Evolutionary conservation across 2,797 vertebrate species (phyloP), one percentile per base, ranked within the genome.

Genomic region (Lithobates pipiens): DNA sequence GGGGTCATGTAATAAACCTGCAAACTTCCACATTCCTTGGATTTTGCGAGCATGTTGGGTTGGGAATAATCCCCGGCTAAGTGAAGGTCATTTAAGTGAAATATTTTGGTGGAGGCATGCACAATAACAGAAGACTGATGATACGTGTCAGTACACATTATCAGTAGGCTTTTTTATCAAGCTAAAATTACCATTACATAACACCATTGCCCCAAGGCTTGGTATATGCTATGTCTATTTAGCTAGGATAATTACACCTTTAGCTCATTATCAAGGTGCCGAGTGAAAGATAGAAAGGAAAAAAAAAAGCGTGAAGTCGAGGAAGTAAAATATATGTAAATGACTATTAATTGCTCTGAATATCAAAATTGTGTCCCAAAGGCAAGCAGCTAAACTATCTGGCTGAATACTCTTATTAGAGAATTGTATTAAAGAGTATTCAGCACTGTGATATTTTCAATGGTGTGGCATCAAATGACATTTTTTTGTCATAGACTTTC

Each of bases 81-180:
- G 67, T 75, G 21, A 27, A 44, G 76, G 46, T 46, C 46, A 72
- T 78, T 79, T 73, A 73, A 23, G 13, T 44, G 39, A 63, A 72
- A 39, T 9, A 2, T 46, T 72, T 44, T 46, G 29, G 57, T 50
- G 70, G 21, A 18, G 50, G 57, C 7, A n/a, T 65, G 39, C 61
- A 76, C 42, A 67, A 65, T 63, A 80, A 80, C 39, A 23, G 36
- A 44, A 50, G 42, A 21, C 7, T 18, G 65, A 61, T 80, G 84
- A 85, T 61, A 85, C 54, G 65, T 80, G 77, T 85, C 84, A 80
- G 57, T 80, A 54, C 63, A 46, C 27, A 85, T 80, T 80, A 85
- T 85, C 69, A 54, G 77, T 27, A 63, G 23, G 50, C 16, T 34
- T 76, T 57, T 70, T 86, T 72, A 44, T 34, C 8, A 34, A 54